Evolutionary conservation across 2,797 vertebrate species (phyloP).

Genomic region (Picus viridis): DNA sequence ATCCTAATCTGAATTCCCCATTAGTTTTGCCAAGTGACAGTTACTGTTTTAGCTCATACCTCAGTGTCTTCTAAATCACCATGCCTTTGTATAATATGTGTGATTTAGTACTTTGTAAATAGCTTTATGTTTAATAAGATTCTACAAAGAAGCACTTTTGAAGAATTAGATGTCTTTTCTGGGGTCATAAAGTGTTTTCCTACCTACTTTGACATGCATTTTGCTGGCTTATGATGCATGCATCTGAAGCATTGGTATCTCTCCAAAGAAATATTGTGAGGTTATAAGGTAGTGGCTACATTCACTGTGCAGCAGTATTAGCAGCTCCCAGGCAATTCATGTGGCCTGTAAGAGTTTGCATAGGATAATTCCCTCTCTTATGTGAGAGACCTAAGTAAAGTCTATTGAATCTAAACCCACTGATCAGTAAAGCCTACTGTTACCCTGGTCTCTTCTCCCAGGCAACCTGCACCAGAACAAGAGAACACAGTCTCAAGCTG

Average conservation of each 20-base stretch:
- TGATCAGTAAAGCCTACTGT: not conserved
- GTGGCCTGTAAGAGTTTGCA: not conserved
- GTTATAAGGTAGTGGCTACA: conserved; percentile 4
- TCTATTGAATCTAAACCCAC: not conserved
- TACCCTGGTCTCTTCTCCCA: not conserved
- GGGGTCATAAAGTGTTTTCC: conserved; percentile 41
- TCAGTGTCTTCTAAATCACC: not conserved
- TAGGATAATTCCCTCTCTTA: not conserved
- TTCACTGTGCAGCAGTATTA: conserved; percentile 44
- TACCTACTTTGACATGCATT: not conserved
- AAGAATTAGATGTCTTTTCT: conserved; percentile 53
- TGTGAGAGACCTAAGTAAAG: not conserved
- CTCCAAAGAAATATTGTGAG: conserved; percentile 39
- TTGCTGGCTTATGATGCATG: conserved; percentile 32
- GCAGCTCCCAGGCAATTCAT: conserved; percentile 27
- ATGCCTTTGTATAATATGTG: not conserved
- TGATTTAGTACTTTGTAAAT: conserved; percentile 31
- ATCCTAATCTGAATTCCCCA: not conserved
- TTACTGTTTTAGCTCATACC: not conserved
- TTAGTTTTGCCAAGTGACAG: not conserved
- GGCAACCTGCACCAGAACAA: no score
- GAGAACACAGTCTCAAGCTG: no score
- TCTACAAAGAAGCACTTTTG: conserved; percentile 20
- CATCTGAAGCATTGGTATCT: conserved; percentile 25
- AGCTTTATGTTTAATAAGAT: conserved; percentile 33